These are phyloP conservation scores for Terebella lapidaria DNA, from an alignment of 2,888 invertebrate species.

Conservation along the genomic window DNA sequence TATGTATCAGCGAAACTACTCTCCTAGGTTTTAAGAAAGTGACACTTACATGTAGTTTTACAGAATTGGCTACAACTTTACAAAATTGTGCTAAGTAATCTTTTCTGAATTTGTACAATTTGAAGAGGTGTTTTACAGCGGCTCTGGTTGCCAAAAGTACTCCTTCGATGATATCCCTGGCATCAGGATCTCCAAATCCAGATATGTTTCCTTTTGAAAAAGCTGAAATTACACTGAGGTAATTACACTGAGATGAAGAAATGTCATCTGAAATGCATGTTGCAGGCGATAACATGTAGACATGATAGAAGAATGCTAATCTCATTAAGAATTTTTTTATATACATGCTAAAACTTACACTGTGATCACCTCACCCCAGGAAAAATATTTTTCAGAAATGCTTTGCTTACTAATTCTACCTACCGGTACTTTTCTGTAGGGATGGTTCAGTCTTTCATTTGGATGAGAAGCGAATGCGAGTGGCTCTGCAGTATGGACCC, in stretches of 20 bases:
- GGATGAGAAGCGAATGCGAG: slow-evolving; percentile 54
- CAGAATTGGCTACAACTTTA: no score
- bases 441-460: slow-evolving; percentile 36
- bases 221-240: slow-evolving; percentile 37
- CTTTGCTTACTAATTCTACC: not conserved
- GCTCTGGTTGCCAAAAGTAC: slow-evolving; percentile 36
- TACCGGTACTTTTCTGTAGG: slow-evolving; percentile 22
- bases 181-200: slow-evolving; percentile 44
- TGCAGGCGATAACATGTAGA: not conserved
- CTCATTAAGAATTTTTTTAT: no score
- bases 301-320: no score
- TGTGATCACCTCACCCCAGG: no score
- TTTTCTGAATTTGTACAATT: no score
- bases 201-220: slow-evolving; percentile 42
- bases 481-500: slow-evolving; percentile 71
- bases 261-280: not conserved
- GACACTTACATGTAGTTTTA: no score
- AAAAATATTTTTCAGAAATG: not conserved
- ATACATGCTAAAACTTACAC: no score
- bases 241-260: slow-evolving; percentile 3
- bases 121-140: slow-evolving; percentile 34
- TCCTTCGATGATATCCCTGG: slow-evolving; percentile 43
- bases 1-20: slow-evolving; percentile 15
- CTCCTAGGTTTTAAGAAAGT: not conserved
- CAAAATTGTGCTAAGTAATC: no score